phyloP scores from a whole-genome alignment of 1,140 invertebrate species.

The Drosophila hydei region DNA sequence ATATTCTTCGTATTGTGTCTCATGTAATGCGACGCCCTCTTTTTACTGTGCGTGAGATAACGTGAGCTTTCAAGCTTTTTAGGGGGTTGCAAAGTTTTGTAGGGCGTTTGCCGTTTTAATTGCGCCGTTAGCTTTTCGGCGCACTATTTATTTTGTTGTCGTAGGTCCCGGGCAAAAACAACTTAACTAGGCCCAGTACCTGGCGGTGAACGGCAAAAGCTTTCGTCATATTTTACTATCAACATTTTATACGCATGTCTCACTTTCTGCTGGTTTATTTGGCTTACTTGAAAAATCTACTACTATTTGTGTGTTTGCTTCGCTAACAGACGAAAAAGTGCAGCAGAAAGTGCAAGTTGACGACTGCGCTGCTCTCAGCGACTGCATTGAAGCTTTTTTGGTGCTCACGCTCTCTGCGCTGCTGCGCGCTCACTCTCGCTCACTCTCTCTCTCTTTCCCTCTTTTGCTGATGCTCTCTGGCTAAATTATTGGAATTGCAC shows the following conservation, averaged over 20 bases:
- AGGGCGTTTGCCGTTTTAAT: slow-evolving; percentile 12
- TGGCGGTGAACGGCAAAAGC: neutral
- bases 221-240: neutral
- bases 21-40: slow-evolving; percentile 16
- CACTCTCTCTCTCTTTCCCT: slow-evolving; percentile 3
- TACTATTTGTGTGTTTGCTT: slow-evolving; percentile 49
- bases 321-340: slow-evolving; percentile 37
- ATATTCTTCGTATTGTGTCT: slow-evolving; percentile 56
- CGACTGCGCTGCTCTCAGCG: slow-evolving; percentile 39
- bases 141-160: slow-evolving; percentile 54
- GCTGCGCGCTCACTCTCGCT: neutral
- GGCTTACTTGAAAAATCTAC: slow-evolving; percentile 42
- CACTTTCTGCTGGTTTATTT: neutral
- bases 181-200: neutral
- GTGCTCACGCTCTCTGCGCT: slow-evolving; percentile 25
- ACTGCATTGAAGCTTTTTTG: slow-evolving; percentile 38
- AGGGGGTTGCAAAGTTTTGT: slow-evolving; percentile 49
- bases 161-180: slow-evolving; percentile 44
- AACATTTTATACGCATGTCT: neutral
- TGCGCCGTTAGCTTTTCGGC: slow-evolving; percentile 14
- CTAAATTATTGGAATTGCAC: slow-evolving; percentile 76
- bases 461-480: slow-evolving; percentile 16
- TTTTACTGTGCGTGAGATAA: slow-evolving; percentile 10
- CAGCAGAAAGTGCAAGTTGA: slow-evolving; percentile 75
- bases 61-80: slow-evolving; percentile 38